Evolutionary conservation across 2,888 invertebrate genomes (phyloP).

Genomic region (Strigamia maritima): DNA sequence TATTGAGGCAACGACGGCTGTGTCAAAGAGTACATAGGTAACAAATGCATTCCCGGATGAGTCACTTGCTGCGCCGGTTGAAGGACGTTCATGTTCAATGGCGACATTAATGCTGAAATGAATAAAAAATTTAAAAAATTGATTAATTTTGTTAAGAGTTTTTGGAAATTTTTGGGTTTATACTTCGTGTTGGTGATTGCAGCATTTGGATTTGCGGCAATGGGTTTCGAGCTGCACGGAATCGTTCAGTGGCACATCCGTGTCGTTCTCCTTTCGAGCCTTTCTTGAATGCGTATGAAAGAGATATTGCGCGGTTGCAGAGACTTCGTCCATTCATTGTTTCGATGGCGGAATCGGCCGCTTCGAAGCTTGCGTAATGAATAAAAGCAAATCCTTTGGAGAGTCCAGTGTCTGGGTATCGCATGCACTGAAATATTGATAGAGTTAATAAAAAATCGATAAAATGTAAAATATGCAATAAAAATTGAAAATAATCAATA

Average conservation of each 20-base stretch:
- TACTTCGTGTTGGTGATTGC: slow-evolving; percentile 48
- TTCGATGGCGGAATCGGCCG: slow-evolving; percentile 97
- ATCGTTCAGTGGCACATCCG: slow-evolving; percentile 86
- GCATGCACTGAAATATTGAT: slow-evolving; percentile 87
- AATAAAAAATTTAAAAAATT: not conserved
- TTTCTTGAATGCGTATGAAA: slow-evolving; percentile 98
- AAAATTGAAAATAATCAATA: slow-evolving; percentile 40
- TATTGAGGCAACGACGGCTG: not conserved
- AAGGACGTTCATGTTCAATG: not conserved
- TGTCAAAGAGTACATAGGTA: not conserved
- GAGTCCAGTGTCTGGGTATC: slow-evolving; percentile 98
- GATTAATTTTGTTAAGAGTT: no score
- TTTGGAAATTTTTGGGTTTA: no score
- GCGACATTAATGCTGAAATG: not conserved
- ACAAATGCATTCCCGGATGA: not conserved
- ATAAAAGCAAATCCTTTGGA: slow-evolving; percentile 99
- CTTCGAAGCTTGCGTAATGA: slow-evolving; percentile 98
- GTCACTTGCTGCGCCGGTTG: not conserved
- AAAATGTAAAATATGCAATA: no score
- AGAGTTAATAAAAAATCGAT: not conserved
- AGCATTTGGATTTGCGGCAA: slow-evolving; percentile 88
- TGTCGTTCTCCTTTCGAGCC: slow-evolving; percentile 98
- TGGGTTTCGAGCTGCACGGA: slow-evolving; percentile 96
- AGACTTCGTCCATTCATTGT: slow-evolving; percentile 99
- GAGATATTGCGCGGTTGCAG: slow-evolving; percentile 96